These are phyloP conservation scores for Lasioglossum villosulum DNA, from an alignment of 2,888 invertebrate genomes.

Conservation along the genomic window DNA sequence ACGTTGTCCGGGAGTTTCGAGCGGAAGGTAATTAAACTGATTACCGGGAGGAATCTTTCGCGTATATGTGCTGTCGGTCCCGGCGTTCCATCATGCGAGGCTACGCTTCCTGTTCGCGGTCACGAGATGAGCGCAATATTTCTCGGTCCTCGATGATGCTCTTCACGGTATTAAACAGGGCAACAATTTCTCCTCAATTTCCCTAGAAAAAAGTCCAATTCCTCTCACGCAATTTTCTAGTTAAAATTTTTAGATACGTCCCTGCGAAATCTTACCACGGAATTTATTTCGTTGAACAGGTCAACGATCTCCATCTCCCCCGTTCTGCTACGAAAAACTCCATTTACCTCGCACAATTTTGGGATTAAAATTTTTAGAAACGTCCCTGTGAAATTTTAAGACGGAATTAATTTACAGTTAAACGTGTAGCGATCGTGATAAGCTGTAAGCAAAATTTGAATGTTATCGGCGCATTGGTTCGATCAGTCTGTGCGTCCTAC, in stretches of 20 bases:
- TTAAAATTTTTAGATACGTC: neutral
- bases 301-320: too few species aligned
- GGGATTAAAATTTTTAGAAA: too few species aligned
- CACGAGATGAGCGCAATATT: slow-evolving; percentile 43
- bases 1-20: slow-evolving; percentile 61
- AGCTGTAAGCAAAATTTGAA: too few species aligned
- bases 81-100: slow-evolving; percentile 40
- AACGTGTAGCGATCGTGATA: too few species aligned
- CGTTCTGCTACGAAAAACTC: too few species aligned
- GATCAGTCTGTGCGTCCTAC: too few species aligned
- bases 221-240: neutral
- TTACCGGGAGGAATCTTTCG: slow-evolving; percentile 62
- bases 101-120: slow-evolving; percentile 49
- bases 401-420: too few species aligned
- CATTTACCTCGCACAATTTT: too few species aligned
- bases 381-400: too few species aligned
- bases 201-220: neutral
- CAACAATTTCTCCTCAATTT: neutral
- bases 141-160: slow-evolving; percentile 22
- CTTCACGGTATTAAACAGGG: neutral
- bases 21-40: slow-evolving; percentile 68
- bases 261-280: neutral
- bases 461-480: too few species aligned
- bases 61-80: slow-evolving; percentile 41
- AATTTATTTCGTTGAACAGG: neutral